Evolutionary conservation across 2,888 invertebrate species (phyloP).

Genomic region (Thecophora atra): DNA sequence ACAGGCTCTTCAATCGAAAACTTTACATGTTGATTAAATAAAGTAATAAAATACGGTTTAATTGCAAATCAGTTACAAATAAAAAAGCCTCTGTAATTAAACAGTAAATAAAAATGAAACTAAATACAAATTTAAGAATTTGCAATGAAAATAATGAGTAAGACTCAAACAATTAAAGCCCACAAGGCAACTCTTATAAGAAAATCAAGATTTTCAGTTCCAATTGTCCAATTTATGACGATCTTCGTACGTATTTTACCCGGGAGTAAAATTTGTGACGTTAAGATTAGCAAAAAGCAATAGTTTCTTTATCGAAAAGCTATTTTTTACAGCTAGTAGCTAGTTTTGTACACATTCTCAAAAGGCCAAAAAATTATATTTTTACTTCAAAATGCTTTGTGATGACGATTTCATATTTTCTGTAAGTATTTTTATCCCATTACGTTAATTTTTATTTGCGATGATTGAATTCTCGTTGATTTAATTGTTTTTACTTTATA

Average conservation of each 20-base stretch:
- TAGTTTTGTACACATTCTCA: neutral
- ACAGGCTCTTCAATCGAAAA: too few relatives aligned
- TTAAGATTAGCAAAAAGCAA: neutral
- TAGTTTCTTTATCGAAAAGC: neutral
- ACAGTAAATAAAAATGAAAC: too few relatives aligned
- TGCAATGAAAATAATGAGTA: too few relatives aligned
- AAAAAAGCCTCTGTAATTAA: too few relatives aligned
- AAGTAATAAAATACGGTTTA: too few relatives aligned
- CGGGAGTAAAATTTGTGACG: too few relatives aligned
- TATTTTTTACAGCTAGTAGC: conserved; percentile 10
- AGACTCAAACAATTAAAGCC: too few relatives aligned
- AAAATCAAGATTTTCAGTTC: neutral
- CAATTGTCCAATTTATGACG: neutral
- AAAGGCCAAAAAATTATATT: neutral
- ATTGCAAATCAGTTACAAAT: too few relatives aligned
- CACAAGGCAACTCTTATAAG: too few relatives aligned
- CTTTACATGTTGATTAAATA: too few relatives aligned
- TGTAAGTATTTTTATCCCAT: conserved; percentile 44
- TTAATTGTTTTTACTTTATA: neutral
- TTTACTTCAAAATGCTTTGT: conserved; percentile 45
- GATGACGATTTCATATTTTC: conserved; percentile 52
- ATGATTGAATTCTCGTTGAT: neutral
- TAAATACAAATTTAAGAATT: too few relatives aligned
- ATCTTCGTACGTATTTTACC: neutral
- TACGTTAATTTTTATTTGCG: neutral